Percentiles rank a stretch among this genome's conserved stretches.
Conservation (phyloP, 2,888 invertebrate genomes). For the Sinopyrophorus schimmeli region DNA sequence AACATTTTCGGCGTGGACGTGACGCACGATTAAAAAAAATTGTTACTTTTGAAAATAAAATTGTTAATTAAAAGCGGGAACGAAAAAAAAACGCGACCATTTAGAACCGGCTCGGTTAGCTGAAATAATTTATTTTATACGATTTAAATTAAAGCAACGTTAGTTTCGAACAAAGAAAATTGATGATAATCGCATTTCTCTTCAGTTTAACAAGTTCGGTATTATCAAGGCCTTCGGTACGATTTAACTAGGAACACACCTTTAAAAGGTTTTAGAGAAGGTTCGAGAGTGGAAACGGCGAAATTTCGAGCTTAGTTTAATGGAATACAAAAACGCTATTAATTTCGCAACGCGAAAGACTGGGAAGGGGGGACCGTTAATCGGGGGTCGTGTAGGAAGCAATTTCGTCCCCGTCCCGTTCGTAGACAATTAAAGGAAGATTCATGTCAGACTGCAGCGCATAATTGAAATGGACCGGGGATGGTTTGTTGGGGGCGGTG, state of each 20-base stretch:
- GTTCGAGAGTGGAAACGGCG: constrained; percentile 8
- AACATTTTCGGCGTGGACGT: no score
- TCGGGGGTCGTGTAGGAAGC: constrained; percentile 24
- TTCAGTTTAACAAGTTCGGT: not conserved
- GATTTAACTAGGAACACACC: not conserved
- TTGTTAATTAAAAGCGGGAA: no score
- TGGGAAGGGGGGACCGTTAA: constrained; percentile 21
- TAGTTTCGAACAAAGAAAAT: no score
- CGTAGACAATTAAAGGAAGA: constrained; percentile 46
- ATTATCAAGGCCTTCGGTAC: constrained; percentile 1
- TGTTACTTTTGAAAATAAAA: no score
- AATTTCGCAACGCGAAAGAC: constrained; percentile 23
- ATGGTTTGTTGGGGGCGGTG: constrained; percentile 10
- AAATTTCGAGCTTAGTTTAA: constrained; percentile 14
- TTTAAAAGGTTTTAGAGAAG: constrained; percentile 1
- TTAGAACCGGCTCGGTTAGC: no score
- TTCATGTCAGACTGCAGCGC: constrained; percentile 43
- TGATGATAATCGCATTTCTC: not conserved
- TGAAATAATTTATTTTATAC: no score
- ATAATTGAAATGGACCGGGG: constrained; percentile 44
- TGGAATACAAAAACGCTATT: constrained; percentile 26
- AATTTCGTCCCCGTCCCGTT: constrained; percentile 35
- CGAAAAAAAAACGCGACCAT: no score
- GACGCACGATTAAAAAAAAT: no score
- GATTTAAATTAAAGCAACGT: no score